Conservation (phyloP, 2,797 vertebrate genomes). For the Phyllotis vaccarum region DNA sequence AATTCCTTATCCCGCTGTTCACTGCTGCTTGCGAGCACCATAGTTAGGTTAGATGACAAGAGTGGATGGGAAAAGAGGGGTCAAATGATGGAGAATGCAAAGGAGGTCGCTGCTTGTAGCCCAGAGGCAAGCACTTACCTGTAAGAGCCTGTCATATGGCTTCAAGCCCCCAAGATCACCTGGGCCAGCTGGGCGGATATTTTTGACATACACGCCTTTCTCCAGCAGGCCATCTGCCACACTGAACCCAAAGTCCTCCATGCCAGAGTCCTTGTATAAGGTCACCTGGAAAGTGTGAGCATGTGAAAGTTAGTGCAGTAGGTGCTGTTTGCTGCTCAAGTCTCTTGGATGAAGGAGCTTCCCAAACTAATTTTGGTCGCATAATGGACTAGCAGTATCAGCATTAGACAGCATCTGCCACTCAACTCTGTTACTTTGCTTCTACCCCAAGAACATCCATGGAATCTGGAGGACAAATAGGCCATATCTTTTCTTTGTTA, state of each 20-base stretch:
- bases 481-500: not conserved
- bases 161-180: constrained; percentile 94
- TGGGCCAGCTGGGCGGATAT: constrained; percentile 94
- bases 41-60: not conserved
- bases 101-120: not conserved
- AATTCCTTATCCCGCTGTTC: not conserved
- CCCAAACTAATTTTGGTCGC: not conserved
- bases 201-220: constrained; percentile 98
- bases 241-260: constrained; percentile 98
- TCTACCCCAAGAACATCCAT: not conserved
- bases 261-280: constrained; percentile 92
- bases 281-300: constrained; percentile 88
- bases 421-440: not conserved
- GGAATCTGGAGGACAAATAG: not conserved
- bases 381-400: no score
- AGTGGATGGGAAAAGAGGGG: not conserved
- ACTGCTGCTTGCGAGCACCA: not conserved
- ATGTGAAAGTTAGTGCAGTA: not conserved
- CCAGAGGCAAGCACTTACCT: constrained; percentile 89
- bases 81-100: not conserved
- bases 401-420: not conserved
- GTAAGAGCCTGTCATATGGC: constrained; percentile 95
- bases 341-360: not conserved
- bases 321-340: not conserved
- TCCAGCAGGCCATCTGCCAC: constrained; percentile 97